Evolutionary conservation across 2,888 invertebrate genomes (phyloP), one percentile per base, ranked within the genome.

Genomic region (Tachystola acroxantha): DNA sequence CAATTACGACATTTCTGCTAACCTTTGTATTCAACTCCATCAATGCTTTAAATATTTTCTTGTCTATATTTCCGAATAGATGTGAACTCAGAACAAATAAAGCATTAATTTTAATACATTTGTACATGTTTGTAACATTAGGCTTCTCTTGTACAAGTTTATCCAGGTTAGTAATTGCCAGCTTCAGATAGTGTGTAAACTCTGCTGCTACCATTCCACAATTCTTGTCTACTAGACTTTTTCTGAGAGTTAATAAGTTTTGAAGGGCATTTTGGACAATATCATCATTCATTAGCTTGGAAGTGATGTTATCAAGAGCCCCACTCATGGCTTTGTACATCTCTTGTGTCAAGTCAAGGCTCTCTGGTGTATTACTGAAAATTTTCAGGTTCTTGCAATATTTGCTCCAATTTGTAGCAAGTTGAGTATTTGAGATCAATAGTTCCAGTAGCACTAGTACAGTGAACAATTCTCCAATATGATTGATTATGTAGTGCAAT

Each of bases 21-120:
- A 92, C 92, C 88, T 93, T 96, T 63, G 90, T 91, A 69, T 96
- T 93, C 3, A 92, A 69, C 51, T 97, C 96, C 53, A 92, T 84
- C 16, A 96, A 66, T 34, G 89, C 82, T 69, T 92, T 93, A 35
- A 94, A 89, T 29, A 91, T 69, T 71, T 94, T 96, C 60, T 92
- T 93, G 68, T 96, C 96, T 51, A 89, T 88, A 52, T 89, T 88
- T 31, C 95, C 93, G 79, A 95, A 96, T 34, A 95, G 78, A 63
- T 91, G 90, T 42, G 90, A 89, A 41, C 90, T 88, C 12, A 94
- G 79, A 1, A 92, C 92, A 66, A 91, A 89, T 7, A 94, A 82
- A 2, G 90, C 86, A 71, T 93, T 93, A 1, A 91, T 71, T 66
- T 92, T 91, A 16, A 89, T 89, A 82, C 89, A 92, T 67, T 87